Conservation (phyloP, 2,797 vertebrate genomes). For the Hydrophis major region DNA sequence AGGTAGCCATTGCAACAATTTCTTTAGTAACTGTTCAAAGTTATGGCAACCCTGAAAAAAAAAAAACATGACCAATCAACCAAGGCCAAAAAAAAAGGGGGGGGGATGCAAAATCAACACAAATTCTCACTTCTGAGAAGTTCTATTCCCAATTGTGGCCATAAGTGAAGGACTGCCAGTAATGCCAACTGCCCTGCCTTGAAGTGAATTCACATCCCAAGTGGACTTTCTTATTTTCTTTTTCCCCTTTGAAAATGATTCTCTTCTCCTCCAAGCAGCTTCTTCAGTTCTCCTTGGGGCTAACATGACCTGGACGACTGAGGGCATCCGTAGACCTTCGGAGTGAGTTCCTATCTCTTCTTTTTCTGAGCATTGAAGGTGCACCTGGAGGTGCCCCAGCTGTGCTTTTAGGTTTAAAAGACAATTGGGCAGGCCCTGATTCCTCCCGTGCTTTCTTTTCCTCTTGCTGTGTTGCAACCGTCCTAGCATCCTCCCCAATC, state of each 20-base stretch:
- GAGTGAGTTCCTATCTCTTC: too few species aligned
- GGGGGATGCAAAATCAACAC: fast-evolving
- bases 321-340: neutral
- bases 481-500: neutral
- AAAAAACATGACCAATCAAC: neutral
- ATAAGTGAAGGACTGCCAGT: neutral
- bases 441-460: fast-evolving
- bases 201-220: neutral
- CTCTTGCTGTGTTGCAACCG: fast-evolving
- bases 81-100: neutral
- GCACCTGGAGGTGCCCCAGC: neutral
- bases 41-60: neutral
- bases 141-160: neutral
- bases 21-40: neutral
- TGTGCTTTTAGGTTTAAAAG: neutral
- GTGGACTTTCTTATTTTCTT: neutral
- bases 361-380: neutral
- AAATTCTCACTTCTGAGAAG: neutral
- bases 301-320: neutral
- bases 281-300: neutral
- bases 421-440: neutral
- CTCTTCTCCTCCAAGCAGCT: neutral
- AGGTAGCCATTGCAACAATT: neutral
- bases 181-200: neutral
- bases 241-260: neutral